Evolutionary conservation across 1,140 invertebrate species (phyloP), one percentile per base, ranked within the genome.

Genomic region (Trichomalopsis sarcophagae): DNA sequence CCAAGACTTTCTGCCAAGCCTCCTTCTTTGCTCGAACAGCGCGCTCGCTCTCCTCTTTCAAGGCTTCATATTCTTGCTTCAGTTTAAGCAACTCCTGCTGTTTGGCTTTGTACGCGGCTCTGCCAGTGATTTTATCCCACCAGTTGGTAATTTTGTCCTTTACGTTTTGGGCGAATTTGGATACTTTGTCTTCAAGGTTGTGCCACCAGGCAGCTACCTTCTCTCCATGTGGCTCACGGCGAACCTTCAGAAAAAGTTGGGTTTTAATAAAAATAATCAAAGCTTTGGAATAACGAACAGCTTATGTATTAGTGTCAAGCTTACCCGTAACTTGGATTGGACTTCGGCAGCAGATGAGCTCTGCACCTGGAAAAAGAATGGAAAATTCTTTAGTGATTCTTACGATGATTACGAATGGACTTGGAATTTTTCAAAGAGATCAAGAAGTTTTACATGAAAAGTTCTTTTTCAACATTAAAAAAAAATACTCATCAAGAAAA

Each of bases 11-110:
- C 2, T 74, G n/a, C 30, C 11, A 74, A 11, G 11, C 13, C 11
- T 33, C 71, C 40, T 88, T 87, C 44, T 85, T 86, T n/a, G 76
- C 81, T 84, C 81, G 84, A 82, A 84, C 77, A 84, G 87, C 83
- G 86, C 79, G 73, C 68, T 84, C 84, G 80, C 82, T 74, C 27
- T 74, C 71, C 13, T 33, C 30, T 21, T 4, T 74, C 33, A 74
- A 21, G 2, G 27, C 11, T 36, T 74, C 71, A 11, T 74, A 74
- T 74, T 74, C 9, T 36, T 40, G 1, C 13, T 74, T 33, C 4
- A 74, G 36, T 40, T 74, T 11, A 36, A 17, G 11, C 36, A 74
- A 5, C 36, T 75, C 40, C 14, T 23, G 27, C 13, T 36, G 11
- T 9, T 74, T 36, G 33, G 23, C 14, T 44, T 75, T 36, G 10